phyloP scores from a whole-genome alignment of 2,888 invertebrate genomes.

The Eilema griseolum region DNA sequence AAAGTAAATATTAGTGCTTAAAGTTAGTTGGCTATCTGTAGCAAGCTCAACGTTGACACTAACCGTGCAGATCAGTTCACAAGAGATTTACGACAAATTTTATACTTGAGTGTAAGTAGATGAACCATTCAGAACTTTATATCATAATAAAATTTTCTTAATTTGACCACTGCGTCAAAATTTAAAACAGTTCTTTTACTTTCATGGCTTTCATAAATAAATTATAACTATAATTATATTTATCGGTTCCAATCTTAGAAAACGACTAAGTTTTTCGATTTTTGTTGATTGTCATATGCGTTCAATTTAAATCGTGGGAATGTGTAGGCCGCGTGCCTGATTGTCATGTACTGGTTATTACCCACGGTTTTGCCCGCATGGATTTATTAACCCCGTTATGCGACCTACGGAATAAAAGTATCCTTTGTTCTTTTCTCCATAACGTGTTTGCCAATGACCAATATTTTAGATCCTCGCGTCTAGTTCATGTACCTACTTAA shows the following conservation, averaged over 20 bases:
- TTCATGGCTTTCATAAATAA: neutral
- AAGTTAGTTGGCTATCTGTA: conserved; percentile 7
- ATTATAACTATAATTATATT: too few species aligned
- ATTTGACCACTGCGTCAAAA: neutral
- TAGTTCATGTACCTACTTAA: neutral
- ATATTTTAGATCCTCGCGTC: neutral
- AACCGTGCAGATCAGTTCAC: conserved; percentile 23
- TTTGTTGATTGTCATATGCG: neutral
- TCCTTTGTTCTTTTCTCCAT: too few species aligned
- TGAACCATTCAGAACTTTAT: too few species aligned
- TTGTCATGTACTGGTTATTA: neutral
- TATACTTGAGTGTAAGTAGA: neutral
- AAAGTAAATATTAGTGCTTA: conserved; percentile 1
- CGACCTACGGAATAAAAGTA: too few species aligned
- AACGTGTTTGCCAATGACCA: neutral
- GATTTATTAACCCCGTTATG: too few species aligned
- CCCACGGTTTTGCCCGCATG: neutral
- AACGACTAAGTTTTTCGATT: neutral
- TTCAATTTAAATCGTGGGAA: conserved; percentile 4
- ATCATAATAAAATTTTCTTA: neutral
- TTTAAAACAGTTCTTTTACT: neutral
- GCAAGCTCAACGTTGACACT: conserved; percentile 45
- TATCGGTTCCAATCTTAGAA: neutral
- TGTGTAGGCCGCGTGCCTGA: neutral
- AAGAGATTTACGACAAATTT: conserved; percentile 22